These are phyloP conservation scores for Goniozus legneri DNA, from an alignment of 1,140 invertebrate genomes.

Conservation along the genomic window DNA sequence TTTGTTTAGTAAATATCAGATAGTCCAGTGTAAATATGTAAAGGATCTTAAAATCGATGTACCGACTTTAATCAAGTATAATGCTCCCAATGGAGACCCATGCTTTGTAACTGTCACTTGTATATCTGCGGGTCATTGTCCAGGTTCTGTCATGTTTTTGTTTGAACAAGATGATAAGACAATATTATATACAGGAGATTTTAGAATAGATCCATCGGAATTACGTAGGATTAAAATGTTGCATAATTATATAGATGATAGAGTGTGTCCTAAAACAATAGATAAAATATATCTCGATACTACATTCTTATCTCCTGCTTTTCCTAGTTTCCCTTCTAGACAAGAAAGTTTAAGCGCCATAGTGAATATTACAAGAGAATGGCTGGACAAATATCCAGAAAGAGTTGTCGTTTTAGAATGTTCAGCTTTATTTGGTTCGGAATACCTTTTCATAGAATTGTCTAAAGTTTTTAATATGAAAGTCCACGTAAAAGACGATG, in stretches of 20 bases:
- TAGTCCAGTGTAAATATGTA: slow-evolving; percentile 24
- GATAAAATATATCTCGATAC: slow-evolving; percentile 68
- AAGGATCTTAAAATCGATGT: slow-evolving; percentile 35
- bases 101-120: slow-evolving; percentile 57
- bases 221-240: slow-evolving; percentile 57
- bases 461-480: slow-evolving; percentile 51
- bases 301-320: slow-evolving; percentile 60
- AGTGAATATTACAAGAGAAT: slow-evolving; percentile 52
- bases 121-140: slow-evolving; percentile 68
- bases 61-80: slow-evolving; percentile 32
- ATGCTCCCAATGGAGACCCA: slow-evolving; percentile 20
- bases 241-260: slow-evolving; percentile 44
- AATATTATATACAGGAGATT: slow-evolving; percentile 71
- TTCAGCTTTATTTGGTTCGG: slow-evolving; percentile 58
- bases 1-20: slow-evolving; percentile 21
- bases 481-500: slow-evolving; percentile 53
- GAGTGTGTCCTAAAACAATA: slow-evolving; percentile 50
- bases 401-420: slow-evolving; percentile 56
- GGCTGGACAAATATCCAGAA: slow-evolving; percentile 50
- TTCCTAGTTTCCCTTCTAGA: slow-evolving; percentile 59
- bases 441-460: slow-evolving; percentile 61
- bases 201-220: slow-evolving; percentile 58
- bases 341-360: slow-evolving; percentile 55
- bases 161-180: slow-evolving; percentile 54
- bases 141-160: slow-evolving; percentile 73